Base-by-base conservation (phyloP, 2,888 invertebrate genomes). In the Coelinius sp. region DNA sequence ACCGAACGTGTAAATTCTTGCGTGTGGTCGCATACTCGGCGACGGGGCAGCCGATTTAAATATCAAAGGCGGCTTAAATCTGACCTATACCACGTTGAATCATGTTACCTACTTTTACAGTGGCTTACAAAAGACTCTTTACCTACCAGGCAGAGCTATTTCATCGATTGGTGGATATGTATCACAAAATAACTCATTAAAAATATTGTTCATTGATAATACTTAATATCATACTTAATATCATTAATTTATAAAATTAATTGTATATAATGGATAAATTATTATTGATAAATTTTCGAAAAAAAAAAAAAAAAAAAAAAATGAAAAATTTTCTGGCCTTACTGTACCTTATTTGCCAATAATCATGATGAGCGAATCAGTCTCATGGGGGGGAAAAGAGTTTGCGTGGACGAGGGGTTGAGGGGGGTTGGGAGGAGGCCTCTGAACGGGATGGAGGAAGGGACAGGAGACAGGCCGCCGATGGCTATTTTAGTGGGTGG, bases 401-500 rank as follows among this genome's bases (percentile, higher is more conserved):
- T 35, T 35, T 10, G 35, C n/a, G 46, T 49, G 46, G 35, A 17
- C 17, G 17, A 1, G 20, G 62, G 62, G 52, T 10, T 25, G 41
- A 49, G 44, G 59, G 56, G 41, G n/a, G n/a, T n/a, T 20, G 53
- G 46, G 46, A 41, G 31, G 63, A 22, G 52, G 24, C 22, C 52
- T 24, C 52, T 53, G 53, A 53, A 53, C 35, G 59, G 59, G 31
- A 25, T 53, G 53, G 53, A 25, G 56, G 56, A 59, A 59, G 59
- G 59, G 59, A 59, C 59, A 31, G 59, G 59, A 59, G 71, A 59
- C 78, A 78, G 82, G 80, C 71, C 83, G 83, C 71, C 83, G 82
- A 86, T 86, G 86, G 87, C 84, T 86, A 86, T 86, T 87, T 87
- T 87, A 86, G 87, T 86, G 85, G 87, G 87, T 87, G 87, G 87